Evolutionary conservation across 2,888 invertebrate genomes (phyloP), one percentile per base, ranked within the genome.

Genomic region (Drosophila aldrichi): DNA sequence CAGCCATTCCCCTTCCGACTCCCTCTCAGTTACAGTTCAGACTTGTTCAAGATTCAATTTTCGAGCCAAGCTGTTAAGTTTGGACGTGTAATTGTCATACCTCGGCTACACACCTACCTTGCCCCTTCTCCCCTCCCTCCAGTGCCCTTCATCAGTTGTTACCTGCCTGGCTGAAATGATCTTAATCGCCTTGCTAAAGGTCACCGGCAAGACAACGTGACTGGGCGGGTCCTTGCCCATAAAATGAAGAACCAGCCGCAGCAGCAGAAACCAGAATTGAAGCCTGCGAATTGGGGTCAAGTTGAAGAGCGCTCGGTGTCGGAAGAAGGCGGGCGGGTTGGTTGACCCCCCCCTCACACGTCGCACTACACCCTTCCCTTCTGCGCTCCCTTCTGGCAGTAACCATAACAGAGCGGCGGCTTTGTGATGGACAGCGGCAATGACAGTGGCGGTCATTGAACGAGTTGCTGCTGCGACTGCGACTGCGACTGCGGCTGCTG

Each of bases 371-470:
- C 34, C n/a, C n/a, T 34, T 34, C 12, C 4, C 20, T 14, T 6
- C 43, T 14, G 14, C 22, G 12, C 51, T 52, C 52, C 49, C 34
- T 52, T 51, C 40, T 40, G 40, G 34, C 43, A 18, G n/a, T 3
- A 36, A 10, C 4, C 16, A 46, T 14, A 62, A 74, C 75, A 74
- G 56, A 63, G 52, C 14, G 41, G 1, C 43, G 18, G 63, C 70
- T 64, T 61, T 74, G 61, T 74, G 56, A 44, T 56, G 74, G 63
- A 61, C 63, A 40, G 36, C 60, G 70, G 57, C 74, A 77, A 73
- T 64, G 82, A 80, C 86, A 82, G 81, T 75, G 77, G 57, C 82
- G 82, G 82, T 82, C 82, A 85, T 82, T 82, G 82, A 82, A 82
- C 82, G 59, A 32, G 51, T 36, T 22, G 18, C 43, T 25, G 34